phyloP scores from a whole-genome alignment of 2,888 invertebrate species.

The Melangyna quadrimaculata region DNA sequence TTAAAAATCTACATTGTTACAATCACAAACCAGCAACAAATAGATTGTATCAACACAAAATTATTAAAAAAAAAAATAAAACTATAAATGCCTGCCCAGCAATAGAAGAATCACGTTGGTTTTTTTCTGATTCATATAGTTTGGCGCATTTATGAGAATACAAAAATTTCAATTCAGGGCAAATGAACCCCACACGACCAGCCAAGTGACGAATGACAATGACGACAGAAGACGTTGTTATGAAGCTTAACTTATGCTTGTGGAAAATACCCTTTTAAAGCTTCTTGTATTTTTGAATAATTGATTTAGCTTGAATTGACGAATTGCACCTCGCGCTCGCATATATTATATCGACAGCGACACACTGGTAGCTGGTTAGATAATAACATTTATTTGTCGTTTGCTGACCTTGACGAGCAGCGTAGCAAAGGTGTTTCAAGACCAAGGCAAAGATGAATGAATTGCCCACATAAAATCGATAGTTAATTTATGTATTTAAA shows the following conservation, averaged over 20 bases:
- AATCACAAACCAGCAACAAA: slow-evolving; percentile 34
- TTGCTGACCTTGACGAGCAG: slow-evolving; percentile 45
- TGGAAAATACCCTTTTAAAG: neutral
- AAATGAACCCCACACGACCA: slow-evolving; percentile 29
- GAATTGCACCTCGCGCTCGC: neutral
- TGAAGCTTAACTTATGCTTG: neutral
- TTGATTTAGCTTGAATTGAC: neutral
- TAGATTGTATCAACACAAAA: slow-evolving; percentile 22
- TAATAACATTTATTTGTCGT: slow-evolving; percentile 26
- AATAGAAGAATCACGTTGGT: slow-evolving; percentile 29
- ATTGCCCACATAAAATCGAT: slow-evolving; percentile 40
- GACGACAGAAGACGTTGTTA: neutral
- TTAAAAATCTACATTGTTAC: neutral
- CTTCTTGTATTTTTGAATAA: slow-evolving; percentile 12
- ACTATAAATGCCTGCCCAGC: slow-evolving; percentile 37
- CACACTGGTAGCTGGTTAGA: slow-evolving; percentile 40
- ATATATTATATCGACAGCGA: neutral
- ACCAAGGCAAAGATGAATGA: slow-evolving; percentile 49
- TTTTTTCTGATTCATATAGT: neutral
- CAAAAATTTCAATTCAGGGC: slow-evolving; percentile 23
- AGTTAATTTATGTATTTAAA: neutral
- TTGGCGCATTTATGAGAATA: slow-evolving; percentile 1
- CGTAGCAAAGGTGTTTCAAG: slow-evolving; percentile 25
- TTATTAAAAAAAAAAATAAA: neutral
- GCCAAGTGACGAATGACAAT: neutral